Evolutionary conservation across 2,888 invertebrate genomes (phyloP), one percentile per base, ranked within the genome.

Genomic region (Heliconius hortense): DNA sequence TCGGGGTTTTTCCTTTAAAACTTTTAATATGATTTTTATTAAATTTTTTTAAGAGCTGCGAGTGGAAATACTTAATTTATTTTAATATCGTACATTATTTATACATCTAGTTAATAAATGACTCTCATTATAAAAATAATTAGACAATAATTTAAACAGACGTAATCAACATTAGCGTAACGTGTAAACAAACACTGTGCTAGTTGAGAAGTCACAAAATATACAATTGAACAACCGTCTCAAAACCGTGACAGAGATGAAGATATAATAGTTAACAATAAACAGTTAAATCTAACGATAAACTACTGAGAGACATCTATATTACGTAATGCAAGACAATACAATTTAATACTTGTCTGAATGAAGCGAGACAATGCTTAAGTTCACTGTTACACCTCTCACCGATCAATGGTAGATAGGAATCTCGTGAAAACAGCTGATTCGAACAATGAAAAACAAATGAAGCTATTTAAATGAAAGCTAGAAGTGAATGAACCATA

Each of bases 401-500:
- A 87, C 88, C 86, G 87, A 91, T 90, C 90, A 90, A 88, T 87
- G 81, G 83, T 76, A 89, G 91, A 92, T 90, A 87, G 83, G 84
- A 84, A 90, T 91, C 90, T 84, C 88, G 82, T 85, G 88, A 87
- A 89, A 92, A 89, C 93, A 93, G 92, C 92, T 93, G 92, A 90
- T 92, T 75, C 85, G 82, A 92, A 92, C 91, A 89, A 91, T 90
- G 89, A 89, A 92, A 91, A 90, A 88, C 90, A 90, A 91, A 90
- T 90, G 91, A 89, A 90, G 88, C 91, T 90, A 90, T 90, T 90
- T 89, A 87, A 88, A 87, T 83, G 87, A 86, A 85, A 86, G 82
- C 89, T 89, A 89, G 89, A 92, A 88, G 93, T 93, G 93, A 92
- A 92, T 89, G 93, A 94, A 92, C 91, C 82, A 81, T 77, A 82